Evolutionary conservation across 2,888 invertebrate genomes (phyloP).

Genomic region (Acanthoscelides obtectus): DNA sequence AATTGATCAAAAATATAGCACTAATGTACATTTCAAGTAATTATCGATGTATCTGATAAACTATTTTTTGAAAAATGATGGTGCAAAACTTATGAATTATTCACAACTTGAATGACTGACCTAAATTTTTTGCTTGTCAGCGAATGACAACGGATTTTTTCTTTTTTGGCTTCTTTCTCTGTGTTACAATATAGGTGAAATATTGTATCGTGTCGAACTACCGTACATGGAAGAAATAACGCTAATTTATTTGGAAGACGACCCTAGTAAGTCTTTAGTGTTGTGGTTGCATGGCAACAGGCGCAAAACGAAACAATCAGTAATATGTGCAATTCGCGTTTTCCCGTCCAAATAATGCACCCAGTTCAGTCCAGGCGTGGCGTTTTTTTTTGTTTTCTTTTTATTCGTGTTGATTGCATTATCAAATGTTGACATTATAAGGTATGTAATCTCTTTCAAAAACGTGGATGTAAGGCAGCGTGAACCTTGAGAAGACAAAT

Average conservation of each 20-base stretch:
- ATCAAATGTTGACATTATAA: constrained; percentile 5
- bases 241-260: constrained; percentile 88
- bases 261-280: constrained; percentile 62
- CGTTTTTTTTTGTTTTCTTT: constrained; percentile 6
- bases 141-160: constrained; percentile 42
- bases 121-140: neutral
- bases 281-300: constrained; percentile 55
- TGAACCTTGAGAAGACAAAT: too few species aligned
- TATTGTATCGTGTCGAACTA: constrained; percentile 90
- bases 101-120: neutral
- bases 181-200: constrained; percentile 66
- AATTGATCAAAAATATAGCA: too few species aligned
- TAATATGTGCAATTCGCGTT: constrained; percentile 18
- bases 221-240: constrained; percentile 92
- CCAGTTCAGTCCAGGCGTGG: constrained; percentile 4
- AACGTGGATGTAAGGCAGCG: too few species aligned
- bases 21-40: too few species aligned
- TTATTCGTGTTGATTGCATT: constrained; percentile 10
- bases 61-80: too few species aligned
- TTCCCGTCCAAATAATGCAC: constrained; percentile 26
- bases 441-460: neutral
- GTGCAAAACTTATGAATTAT: neutral
- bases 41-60: too few species aligned
- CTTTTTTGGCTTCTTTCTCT: constrained; percentile 51
- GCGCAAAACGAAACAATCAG: constrained; percentile 7